These are phyloP conservation scores for Acholoe squamosa DNA, from an alignment of 2,888 invertebrate species.

Conservation along the genomic window DNA sequence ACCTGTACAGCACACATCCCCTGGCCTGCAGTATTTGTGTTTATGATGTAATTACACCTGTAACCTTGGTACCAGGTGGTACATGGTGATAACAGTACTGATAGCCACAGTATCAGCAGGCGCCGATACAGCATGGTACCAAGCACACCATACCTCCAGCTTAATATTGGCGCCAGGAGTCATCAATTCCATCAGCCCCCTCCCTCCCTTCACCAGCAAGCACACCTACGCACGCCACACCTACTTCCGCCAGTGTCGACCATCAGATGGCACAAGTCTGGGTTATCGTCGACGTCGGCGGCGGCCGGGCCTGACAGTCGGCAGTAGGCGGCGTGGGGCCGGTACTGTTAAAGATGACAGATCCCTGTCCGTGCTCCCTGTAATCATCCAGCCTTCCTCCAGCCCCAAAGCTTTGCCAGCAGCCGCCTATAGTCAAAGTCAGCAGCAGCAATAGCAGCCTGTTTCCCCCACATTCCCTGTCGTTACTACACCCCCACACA, in stretches of 20 bases:
- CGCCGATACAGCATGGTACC: neutral
- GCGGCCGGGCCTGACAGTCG: too few relatives aligned
- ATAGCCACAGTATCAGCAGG: neutral
- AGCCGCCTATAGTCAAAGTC: too few relatives aligned
- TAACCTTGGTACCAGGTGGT: neutral
- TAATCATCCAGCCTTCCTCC: neutral
- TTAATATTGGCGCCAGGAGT: neutral
- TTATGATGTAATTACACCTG: slow-evolving; percentile 43
- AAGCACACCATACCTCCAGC: neutral
- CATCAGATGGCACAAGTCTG: neutral
- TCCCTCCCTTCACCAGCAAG: neutral
- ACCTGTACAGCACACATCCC: too few relatives aligned
- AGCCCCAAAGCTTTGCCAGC: neutral
- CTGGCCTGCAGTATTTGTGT: too few relatives aligned
- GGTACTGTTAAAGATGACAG: neutral
- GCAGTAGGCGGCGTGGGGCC: too few relatives aligned
- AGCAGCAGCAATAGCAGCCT: too few relatives aligned
- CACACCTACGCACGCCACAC: neutral
- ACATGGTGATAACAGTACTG: neutral
- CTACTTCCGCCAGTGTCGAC: neutral
- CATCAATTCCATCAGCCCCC: neutral
- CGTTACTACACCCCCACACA: too few relatives aligned
- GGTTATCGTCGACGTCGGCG: too few relatives aligned
- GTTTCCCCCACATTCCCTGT: too few relatives aligned
- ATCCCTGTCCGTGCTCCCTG: neutral